These are phyloP conservation scores for Acanthosepion esculentum DNA, from an alignment of 2,888 invertebrate species.

Conservation along the genomic window DNA sequence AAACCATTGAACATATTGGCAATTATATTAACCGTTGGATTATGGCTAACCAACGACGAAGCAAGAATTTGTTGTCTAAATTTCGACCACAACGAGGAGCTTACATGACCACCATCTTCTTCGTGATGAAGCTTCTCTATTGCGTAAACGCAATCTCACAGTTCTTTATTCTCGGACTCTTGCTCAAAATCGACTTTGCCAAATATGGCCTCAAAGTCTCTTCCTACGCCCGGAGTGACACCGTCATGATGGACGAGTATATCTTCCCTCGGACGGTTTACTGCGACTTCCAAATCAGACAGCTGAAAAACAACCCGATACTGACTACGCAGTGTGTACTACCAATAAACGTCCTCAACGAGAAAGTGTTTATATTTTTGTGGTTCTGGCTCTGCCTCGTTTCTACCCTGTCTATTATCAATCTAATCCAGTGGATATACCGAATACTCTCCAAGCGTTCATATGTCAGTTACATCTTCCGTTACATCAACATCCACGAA, in stretches of 20 bases:
- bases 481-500: conserved; percentile 35
- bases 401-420: conserved; percentile 58
- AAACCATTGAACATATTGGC: conserved; percentile 67
- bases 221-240: background rate
- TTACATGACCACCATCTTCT: conserved; percentile 66
- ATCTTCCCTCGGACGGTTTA: conserved; percentile 69
- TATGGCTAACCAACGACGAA: conserved; percentile 64
- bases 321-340: conserved; percentile 70
- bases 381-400: conserved; percentile 70
- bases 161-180: conserved; percentile 69
- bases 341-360: conserved; percentile 70
- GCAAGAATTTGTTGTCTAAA: conserved; percentile 62
- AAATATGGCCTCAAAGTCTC: conserved; percentile 65
- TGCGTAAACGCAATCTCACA: conserved; percentile 66
- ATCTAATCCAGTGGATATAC: conserved; percentile 48
- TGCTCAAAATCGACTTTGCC: conserved; percentile 67
- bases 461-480: conserved; percentile 40
- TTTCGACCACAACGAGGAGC: conserved; percentile 64
- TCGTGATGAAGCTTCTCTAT: conserved; percentile 66
- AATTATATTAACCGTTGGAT: conserved; percentile 69
- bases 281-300: conserved; percentile 69
- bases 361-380: conserved; percentile 70
- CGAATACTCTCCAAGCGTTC: conserved; percentile 15
- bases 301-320: conserved; percentile 66
- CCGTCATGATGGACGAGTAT: conserved; percentile 54